Percentiles rank a stretch among this genome's conserved stretches.
Conservation (phyloP, 2,888 invertebrate genomes). For the Hydroisotoma schaefferi region DNA sequence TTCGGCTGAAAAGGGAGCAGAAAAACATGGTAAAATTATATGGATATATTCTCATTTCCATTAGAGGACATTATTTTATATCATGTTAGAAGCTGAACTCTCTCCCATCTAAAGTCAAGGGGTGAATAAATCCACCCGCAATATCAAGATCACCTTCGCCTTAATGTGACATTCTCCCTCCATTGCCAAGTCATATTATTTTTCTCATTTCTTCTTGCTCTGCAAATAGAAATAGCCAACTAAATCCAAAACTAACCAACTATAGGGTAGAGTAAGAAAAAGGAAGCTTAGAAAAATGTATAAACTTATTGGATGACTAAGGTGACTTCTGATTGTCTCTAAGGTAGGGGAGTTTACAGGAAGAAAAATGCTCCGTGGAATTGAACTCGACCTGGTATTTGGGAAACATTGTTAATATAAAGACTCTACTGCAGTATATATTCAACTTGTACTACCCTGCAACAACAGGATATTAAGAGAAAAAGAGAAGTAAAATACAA, state of each 20-base stretch:
- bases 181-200: not conserved
- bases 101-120: not conserved
- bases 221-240: not conserved
- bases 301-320: too few species aligned
- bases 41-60: constrained; percentile 10
- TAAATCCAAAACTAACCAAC: too few species aligned
- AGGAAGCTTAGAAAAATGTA: too few species aligned
- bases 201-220: constrained; percentile 1
- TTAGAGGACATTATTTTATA: constrained; percentile 17
- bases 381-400: constrained; percentile 37
- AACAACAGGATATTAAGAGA: constrained; percentile 24
- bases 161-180: constrained; percentile 2
- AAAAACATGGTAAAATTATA: not conserved
- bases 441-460: constrained; percentile 30
- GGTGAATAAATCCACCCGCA: not conserved
- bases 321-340: constrained; percentile 5
- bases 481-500: too few species aligned
- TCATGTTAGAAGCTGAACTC: not conserved
- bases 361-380: constrained; percentile 44
- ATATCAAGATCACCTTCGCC: too few species aligned
- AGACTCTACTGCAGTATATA: too few species aligned
- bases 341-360: constrained; percentile 16
- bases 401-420: not conserved
- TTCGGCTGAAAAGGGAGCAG: not conserved
- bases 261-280: not conserved